Evolutionary conservation across 2,113 vertebrate species (phyloP).

Genomic region (Ranitomeya variabilis): DNA sequence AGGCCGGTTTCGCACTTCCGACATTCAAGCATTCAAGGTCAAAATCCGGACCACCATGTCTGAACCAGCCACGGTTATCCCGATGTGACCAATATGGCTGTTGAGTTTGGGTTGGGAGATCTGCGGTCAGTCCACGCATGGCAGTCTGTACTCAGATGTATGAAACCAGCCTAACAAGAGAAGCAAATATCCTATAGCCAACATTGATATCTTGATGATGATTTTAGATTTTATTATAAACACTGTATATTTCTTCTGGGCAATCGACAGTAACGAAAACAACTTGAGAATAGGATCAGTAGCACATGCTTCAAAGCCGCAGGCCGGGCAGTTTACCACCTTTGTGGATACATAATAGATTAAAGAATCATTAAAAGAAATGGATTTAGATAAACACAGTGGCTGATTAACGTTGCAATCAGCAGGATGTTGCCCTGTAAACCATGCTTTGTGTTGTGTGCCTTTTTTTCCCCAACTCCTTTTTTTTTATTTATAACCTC

Average conservation of each 20-base stretch:
- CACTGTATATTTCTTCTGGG: neutral
- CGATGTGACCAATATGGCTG: no score
- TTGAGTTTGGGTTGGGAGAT: no score
- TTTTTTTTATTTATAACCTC: constrained; percentile 70
- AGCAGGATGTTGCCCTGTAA: constrained; percentile 42
- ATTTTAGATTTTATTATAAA: no score
- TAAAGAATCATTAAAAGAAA: constrained; percentile 39
- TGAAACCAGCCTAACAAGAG: no score
- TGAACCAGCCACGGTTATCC: no score
- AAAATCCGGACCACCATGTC: no score
- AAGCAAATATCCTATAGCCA: no score
- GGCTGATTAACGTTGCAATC: constrained; percentile 43
- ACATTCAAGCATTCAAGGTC: no score
- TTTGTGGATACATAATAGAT: constrained; percentile 37
- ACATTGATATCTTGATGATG: no score
- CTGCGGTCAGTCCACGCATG: no score
- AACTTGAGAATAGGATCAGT: neutral
- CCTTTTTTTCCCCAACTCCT: constrained; percentile 64
- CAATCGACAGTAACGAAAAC: neutral
- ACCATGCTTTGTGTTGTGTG: constrained; percentile 63
- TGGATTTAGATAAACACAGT: constrained; percentile 36
- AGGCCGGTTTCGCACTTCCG: no score
- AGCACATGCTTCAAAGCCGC: neutral
- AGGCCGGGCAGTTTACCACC: neutral
- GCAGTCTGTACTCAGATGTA: no score